phyloP scores from a whole-genome alignment of 2,113 vertebrate genomes.

The Meriones unguiculatus region DNA sequence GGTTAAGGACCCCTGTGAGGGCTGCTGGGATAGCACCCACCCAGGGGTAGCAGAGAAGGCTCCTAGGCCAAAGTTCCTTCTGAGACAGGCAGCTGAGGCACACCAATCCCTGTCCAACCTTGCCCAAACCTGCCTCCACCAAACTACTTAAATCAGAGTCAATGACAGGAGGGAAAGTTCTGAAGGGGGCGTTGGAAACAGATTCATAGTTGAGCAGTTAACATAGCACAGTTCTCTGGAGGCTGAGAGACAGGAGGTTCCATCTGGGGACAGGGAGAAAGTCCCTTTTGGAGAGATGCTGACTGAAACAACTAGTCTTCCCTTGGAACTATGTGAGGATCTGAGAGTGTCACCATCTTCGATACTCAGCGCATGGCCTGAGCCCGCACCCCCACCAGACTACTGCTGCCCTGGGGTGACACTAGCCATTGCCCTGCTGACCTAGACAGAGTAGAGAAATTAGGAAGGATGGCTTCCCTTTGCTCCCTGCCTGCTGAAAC shows the following conservation, averaged over 20 bases:
- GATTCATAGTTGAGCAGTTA: not conserved
- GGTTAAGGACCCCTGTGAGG: not conserved
- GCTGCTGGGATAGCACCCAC: not conserved
- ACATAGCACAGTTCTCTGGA: not conserved
- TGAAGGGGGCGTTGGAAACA: too few relatives aligned
- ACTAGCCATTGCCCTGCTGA: too few relatives aligned
- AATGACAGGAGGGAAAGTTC: not conserved
- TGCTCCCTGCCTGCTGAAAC: not conserved
- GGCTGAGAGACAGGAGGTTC: not conserved
- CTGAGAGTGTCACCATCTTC: rapidly evolving
- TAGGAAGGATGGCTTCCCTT: not conserved
- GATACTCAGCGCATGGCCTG: not conserved
- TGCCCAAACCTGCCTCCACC: not conserved
- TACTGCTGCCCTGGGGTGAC: too few relatives aligned
- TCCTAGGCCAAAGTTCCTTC: not conserved
- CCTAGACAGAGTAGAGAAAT: not conserved
- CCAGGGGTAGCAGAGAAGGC: not conserved
- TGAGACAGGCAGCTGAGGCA: not conserved
- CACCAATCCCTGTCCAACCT: not conserved
- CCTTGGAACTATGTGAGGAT: too few relatives aligned
- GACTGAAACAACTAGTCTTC: not conserved
- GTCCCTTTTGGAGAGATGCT: not conserved
- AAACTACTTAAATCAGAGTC: not conserved
- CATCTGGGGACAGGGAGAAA: not conserved
- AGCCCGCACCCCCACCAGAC: not conserved